Percentiles rank a stretch among this genome's conserved stretches.
phyloP scores from a whole-genome alignment of 1,140 invertebrate species.

The Temnothorax curvispinosus region DNA sequence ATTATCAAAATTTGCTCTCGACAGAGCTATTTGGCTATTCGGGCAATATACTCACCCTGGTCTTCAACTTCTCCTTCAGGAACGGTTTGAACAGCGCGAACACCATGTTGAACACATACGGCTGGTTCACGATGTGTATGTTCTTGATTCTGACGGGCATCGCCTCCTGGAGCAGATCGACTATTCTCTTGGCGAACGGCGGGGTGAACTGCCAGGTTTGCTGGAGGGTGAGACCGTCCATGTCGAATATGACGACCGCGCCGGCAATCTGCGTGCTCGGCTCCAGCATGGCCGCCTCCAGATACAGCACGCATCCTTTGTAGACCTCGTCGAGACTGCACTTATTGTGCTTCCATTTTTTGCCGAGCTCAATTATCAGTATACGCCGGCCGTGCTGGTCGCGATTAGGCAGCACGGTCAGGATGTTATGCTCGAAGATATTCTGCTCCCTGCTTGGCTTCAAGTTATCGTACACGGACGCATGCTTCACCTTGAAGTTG shows the following conservation, averaged over 20 bases:
- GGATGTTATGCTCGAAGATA: constrained; percentile 91
- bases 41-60: constrained; percentile 83
- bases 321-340: constrained; percentile 92
- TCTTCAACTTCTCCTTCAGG: constrained; percentile 91
- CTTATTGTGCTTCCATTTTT: constrained; percentile 94
- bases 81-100: constrained; percentile 95
- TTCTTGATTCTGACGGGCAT: constrained; percentile 94
- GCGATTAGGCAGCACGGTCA: constrained; percentile 91
- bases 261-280: constrained; percentile 91
- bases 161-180: constrained; percentile 93
- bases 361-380: constrained; percentile 92
- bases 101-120: constrained; percentile 94
- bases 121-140: constrained; percentile 95
- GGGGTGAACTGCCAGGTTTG: constrained; percentile 94
- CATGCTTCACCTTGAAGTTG: constrained; percentile 91
- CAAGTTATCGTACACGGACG: constrained; percentile 89
- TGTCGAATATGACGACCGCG: constrained; percentile 93
- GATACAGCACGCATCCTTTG: constrained; percentile 92
- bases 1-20: no score
- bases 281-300: constrained; percentile 93
- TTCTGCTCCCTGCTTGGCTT: constrained; percentile 91
- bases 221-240: constrained; percentile 92
- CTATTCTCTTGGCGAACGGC: constrained; percentile 92
- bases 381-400: constrained; percentile 91
- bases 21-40: no score